Evolutionary conservation across 2,797 vertebrate genomes (phyloP), one percentile per base, ranked within the genome.

Genomic region (Anabacerthia variegaticeps): DNA sequence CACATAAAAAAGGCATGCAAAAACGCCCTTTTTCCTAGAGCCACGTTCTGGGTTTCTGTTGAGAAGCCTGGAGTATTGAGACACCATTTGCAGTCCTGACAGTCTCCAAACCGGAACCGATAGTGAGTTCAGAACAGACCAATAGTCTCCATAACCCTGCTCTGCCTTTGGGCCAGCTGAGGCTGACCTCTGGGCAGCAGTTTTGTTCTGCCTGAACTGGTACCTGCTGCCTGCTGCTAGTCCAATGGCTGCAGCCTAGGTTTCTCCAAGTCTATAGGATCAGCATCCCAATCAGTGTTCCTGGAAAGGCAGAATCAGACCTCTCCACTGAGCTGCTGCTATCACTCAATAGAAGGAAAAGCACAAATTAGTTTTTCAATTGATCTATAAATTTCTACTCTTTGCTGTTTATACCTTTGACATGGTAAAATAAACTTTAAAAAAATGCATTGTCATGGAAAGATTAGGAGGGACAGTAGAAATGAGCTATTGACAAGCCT

Each of bases 381-480:
- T 81, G 37, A 49, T 44, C 46, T 46, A 4, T 16, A 43, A 0
- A 2, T 71, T 85, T 71, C 39, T 59, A 43, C 7, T 71, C 14
- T 22, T 63, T 27, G 44, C 11, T 75, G 23, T 59, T 76, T 74
- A 26, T 71, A 51, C 2, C 2, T 81, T 88, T 66, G 17, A 34
- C 22, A 30, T 3, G 9, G 14, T 27, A 71, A 90, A 68, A 88
- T 8, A 48, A 22, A 68, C 15, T 0, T 24, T 21, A 0, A 1
- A 34, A 26, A 26, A 48, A 48, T 24, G 22, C 23, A 26, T 49
- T 49, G 48, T 49, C 48, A 14, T 49, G 14, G 24, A 55, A 93
- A 69, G 24, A 48, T 44, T 58, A 68, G 28, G 58, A 86, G 8
- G 22, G 30, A 88, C 80, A 73, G 16, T 37, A 58, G 80, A 87